These are phyloP conservation scores for Brenthis daphne DNA, from an alignment of 2,888 invertebrate species.

Conservation along the genomic window DNA sequence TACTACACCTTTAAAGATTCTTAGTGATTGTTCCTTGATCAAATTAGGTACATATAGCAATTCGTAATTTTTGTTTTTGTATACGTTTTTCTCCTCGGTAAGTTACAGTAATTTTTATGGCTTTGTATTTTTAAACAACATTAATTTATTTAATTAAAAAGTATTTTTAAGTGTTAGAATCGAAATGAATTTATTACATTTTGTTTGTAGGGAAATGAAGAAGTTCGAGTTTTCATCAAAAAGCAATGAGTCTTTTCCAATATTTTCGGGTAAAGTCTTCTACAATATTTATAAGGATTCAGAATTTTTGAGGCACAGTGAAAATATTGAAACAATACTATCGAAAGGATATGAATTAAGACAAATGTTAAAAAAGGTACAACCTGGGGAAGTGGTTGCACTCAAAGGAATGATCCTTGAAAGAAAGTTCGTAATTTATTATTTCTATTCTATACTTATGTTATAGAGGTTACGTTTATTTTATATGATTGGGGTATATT, in stretches of 20 bases:
- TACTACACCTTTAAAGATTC: no score
- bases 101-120: no score
- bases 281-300: conserved; percentile 51
- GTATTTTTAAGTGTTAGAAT: no score
- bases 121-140: no score
- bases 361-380: conserved; percentile 45
- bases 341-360: conserved; percentile 50
- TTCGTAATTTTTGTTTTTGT: no score
- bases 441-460: neutral
- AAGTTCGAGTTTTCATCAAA: conserved; percentile 44
- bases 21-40: no score
- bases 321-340: conserved; percentile 51
- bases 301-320: conserved; percentile 47
- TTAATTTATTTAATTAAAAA: no score
- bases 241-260: neutral
- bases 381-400: conserved; percentile 44
- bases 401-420: conserved; percentile 45
- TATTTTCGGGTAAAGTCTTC: conserved; percentile 46
- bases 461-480: neutral
- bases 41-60: no score
- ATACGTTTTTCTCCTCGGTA: no score
- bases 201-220: conserved; percentile 37
- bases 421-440: conserved; percentile 38
- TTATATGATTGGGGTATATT: neutral
- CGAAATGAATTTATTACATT: no score